Evolutionary conservation across 2,797 vertebrate species (phyloP), one percentile per base, ranked within the genome.

Genomic region (Gambusia yucatana): DNA sequence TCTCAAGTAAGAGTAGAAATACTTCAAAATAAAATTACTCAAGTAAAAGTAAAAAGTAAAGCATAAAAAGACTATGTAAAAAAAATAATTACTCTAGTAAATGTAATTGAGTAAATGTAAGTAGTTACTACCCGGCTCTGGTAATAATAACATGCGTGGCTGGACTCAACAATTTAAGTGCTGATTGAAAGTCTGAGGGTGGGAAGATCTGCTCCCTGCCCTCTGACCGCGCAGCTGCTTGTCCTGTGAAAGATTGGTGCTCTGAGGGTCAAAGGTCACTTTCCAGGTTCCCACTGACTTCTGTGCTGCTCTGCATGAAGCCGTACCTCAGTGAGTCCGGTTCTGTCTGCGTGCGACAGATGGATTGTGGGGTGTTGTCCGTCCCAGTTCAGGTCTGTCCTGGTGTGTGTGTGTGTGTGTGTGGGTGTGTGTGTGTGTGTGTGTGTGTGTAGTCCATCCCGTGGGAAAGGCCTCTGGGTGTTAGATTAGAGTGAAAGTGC

Each of bases 381-480:
- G 74, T 82, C 36, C 71, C 76, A 43, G 16, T 67, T 43, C n/a
- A 39, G 77, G 63, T 55, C 48, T 70, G 73, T 0, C 67, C 0
- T 6, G 39, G 9, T 43, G 13, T 55, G 33, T 61, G n/a, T 75
- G 39, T 78, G 47, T 16, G 50, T 57, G 48, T 22, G 41, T 44
- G 6, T 30, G 8, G 22, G 41, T 67, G 44, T 67, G 44, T 79
- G 44, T 72, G 50, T 7, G 25, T 25, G 30, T 20, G 67, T 7
- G 28, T 6, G 22, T 13, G 43, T 44, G 67, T 33, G 28, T 48
- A n/a, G 83, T 72, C 71, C 84, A 82, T 87, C 91, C 86, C 88
- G 89, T 94, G 94, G 92, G 93, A 94, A 93, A 87, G 81, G 77
- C 87, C 77, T 75, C 83, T 88, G 86, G 83, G 85, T 86, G 87